A percentile compares a stretch with the other conserved stretches of the same genome.
Evolutionary conservation across 2,888 invertebrate genomes (phyloP).

Genomic region (Coenonympha arcania): DNA sequence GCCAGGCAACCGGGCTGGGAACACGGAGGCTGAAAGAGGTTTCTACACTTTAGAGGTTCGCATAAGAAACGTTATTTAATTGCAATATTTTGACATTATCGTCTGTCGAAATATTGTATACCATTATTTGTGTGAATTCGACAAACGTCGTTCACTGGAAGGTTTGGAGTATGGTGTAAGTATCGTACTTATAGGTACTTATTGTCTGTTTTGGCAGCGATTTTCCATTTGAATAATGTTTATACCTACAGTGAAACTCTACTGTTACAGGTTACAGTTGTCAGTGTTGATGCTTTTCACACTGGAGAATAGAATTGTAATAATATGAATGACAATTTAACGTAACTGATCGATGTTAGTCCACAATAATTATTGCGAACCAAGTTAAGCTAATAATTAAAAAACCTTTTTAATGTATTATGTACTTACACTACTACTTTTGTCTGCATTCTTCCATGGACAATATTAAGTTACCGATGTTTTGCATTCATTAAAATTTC

Average conservation of each 20-base stretch:
- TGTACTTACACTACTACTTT: too few species aligned
- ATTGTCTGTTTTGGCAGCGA: not conserved
- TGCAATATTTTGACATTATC: not conserved
- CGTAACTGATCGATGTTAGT: too few species aligned
- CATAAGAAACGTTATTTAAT: too few species aligned
- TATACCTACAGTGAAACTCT: not conserved
- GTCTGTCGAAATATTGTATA: not conserved
- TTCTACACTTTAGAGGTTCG: too few species aligned
- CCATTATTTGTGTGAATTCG: not conserved
- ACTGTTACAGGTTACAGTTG: conserved; percentile 3
- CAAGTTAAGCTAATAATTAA: too few species aligned
- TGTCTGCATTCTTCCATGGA: not conserved
- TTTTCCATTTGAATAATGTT: not conserved
- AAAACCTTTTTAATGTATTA: too few species aligned
- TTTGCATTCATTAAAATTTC: not conserved
- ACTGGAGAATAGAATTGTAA: not conserved
- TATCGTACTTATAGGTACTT: not conserved
- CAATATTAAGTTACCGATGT: not conserved
- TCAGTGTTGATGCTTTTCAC: not conserved
- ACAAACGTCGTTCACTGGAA: too few species aligned
- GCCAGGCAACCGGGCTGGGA: too few species aligned
- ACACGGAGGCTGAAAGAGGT: too few species aligned
- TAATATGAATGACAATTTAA: too few species aligned
- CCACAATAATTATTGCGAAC: too few species aligned
- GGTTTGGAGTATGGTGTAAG: not conserved